Percentiles rank a stretch among this genome's conserved stretches.
These are phyloP conservation scores for Limosa lapponica DNA, from an alignment of 2,797 vertebrate genomes.

Conservation along the genomic window DNA sequence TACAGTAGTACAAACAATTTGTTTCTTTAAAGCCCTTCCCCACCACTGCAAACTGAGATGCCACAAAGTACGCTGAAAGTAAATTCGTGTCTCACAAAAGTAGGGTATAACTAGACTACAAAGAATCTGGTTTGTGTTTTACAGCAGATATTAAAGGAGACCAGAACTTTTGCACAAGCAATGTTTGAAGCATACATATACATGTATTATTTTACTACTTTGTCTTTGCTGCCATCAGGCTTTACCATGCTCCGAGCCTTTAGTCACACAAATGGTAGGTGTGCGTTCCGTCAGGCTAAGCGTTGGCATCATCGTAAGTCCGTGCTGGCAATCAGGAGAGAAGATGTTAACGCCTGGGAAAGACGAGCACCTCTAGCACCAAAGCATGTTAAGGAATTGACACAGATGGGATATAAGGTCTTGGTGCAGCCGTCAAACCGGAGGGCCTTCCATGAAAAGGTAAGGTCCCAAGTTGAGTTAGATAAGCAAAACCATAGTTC, in stretches of 20 bases:
- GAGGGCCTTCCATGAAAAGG: conserved; percentile 94
- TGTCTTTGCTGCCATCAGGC: conserved; percentile 67
- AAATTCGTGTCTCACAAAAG: neutral
- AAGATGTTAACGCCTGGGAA: conserved; percentile 95
- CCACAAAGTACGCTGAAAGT: neutral
- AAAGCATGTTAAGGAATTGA: conserved; percentile 89
- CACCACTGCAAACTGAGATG: neutral
- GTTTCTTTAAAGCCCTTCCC: neutral
- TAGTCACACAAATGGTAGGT: conserved; percentile 63
- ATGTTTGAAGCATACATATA: neutral
- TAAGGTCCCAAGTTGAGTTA: conserved; percentile 37
- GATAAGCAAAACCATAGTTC: neutral
- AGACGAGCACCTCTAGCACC: conserved; percentile 94
- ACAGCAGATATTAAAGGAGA: conserved; percentile 75
- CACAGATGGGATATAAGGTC: conserved; percentile 91
- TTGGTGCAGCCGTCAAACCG: conserved; percentile 95
- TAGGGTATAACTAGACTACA: neutral
- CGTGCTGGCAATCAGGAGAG: conserved; percentile 90
- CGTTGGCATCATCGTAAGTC: conserved; percentile 77
- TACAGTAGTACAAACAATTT: neutral
- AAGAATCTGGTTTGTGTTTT: conserved; percentile 47
- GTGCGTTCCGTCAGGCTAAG: conserved; percentile 62
- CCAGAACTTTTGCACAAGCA: conserved; percentile 29
- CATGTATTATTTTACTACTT: neutral
- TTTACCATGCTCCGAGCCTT: conserved; percentile 85